Evolutionary conservation across 2,888 invertebrate species (phyloP), one percentile per base, ranked within the genome.

Genomic region (Caenorhabditis imperialis): DNA sequence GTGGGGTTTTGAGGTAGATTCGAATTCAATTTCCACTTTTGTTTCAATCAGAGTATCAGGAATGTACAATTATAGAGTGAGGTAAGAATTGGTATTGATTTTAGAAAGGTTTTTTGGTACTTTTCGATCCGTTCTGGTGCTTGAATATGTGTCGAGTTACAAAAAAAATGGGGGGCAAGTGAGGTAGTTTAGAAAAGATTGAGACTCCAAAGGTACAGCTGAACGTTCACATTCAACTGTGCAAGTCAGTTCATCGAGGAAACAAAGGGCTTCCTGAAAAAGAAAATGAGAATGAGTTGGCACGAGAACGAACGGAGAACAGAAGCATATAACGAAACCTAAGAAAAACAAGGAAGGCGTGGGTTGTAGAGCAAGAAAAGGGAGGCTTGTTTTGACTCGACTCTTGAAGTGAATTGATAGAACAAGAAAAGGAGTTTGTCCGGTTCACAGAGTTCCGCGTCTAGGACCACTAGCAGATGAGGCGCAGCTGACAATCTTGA

Each of bases 231-330:
- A 67, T 67, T 67, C 67, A 67, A 57, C 57, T 42, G 47, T 12
- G 16, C 23, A 23, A 27, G n/a, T 67, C 67, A 67, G 57, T 67
- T 67, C 67, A 67, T 67, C 57, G 67, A 67, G 67, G 57, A 67
- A 67, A 57, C 35, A 37, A 30, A 18, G 50, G 40, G 67, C 67
- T 67, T 51, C 67, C 67, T 67, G 67, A 35, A 63, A n/a, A n/a
- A 54, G 37, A 38, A 47, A 37, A 33, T 30, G 50, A 10, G 27
- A 20, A 23, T n/a, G 27, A 5, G 22, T 12, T 18, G 8, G 35
- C 18, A 6, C 5, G 35, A 35, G 12, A 12, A 35, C 35, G 22
- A 20, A 18, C 3, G n/a, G 22, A 45, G 33, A 7, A 27, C 30
- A 30, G 10, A 10, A 30, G 10, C 6, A 30, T 7, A 7, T 30